These are phyloP conservation scores for Tenrec ecaudatus DNA, from an alignment of 2,113 vertebrate species.

Conservation along the genomic window DNA sequence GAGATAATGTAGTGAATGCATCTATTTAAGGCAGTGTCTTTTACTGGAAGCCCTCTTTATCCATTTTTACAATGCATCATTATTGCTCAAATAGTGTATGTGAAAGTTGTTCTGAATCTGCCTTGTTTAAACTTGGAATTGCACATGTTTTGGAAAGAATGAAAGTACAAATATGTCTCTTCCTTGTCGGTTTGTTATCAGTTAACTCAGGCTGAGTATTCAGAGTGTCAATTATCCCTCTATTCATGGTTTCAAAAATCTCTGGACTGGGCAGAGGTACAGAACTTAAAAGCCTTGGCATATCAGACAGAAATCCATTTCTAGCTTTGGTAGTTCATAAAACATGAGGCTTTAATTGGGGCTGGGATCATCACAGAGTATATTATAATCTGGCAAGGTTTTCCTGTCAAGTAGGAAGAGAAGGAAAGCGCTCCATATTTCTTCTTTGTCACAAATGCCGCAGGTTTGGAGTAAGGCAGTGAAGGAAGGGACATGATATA, in stretches of 20 bases:
- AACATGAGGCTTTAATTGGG: conserved; percentile 59
- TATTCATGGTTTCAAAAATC: conserved; percentile 70
- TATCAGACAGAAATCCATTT: conserved; percentile 69
- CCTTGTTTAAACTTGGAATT: conserved; percentile 60
- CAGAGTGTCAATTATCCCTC: conserved; percentile 60
- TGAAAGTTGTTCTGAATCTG: conserved; percentile 54
- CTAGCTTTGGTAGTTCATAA: conserved; percentile 72
- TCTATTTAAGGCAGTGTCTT: too few relatives aligned
- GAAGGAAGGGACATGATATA: neutral
- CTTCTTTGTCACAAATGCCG: conserved; percentile 39
- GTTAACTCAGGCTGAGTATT: conserved; percentile 48
- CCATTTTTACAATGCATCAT: conserved; percentile 54
- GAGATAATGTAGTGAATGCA: too few relatives aligned
- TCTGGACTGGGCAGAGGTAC: conserved; percentile 72
- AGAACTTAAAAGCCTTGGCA: conserved; percentile 72
- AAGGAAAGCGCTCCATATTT: conserved; percentile 4
- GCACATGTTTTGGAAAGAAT: conserved; percentile 35
- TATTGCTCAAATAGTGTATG: conserved; percentile 44
- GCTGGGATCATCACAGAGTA: conserved; percentile 38
- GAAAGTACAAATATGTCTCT: conserved; percentile 55
- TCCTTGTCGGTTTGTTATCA: conserved; percentile 43
- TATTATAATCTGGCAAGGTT: conserved; percentile 54
- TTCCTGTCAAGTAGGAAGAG: conserved; percentile 17
- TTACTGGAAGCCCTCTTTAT: neutral
- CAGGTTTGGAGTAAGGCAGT: neutral